Base-by-base conservation (phyloP, 2,888 invertebrate genomes). In the Thera obeliscata region DNA sequence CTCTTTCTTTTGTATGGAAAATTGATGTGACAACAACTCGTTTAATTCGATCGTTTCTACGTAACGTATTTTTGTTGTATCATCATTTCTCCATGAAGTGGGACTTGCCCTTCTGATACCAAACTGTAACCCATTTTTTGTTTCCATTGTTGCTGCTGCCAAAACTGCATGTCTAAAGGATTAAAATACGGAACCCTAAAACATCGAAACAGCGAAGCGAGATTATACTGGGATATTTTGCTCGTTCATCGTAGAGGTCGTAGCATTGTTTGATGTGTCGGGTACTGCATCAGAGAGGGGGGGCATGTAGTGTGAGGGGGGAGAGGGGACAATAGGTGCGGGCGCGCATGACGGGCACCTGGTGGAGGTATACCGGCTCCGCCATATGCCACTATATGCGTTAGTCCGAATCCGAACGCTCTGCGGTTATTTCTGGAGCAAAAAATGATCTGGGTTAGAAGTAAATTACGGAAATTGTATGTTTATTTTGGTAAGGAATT, bases 341-440 rank as follows among this genome's bases (percentile, higher is more conserved):
- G 81, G 90, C 87, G 91, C 90, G 91, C 93, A 91, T 93, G 91
- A 93, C 93, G 93, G 81, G 82, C 93, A 93, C 91, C 93, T 93
- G 93, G 93, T 83, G 81, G 87, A 82, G 86, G 83, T 82, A 81
- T 91, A 92, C 92, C 87, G 92, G 90, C 88, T 86, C 80, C 80
- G 86, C 91, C 93, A 92, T 93, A 93, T 93, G 93, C 89, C 87
- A 81, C 87, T 64, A 78, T 58, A 56, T 48, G 56, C 48, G 38
- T 64, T 50, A 61, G 41, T 54, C 57, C 35, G 48, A 65, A 50
- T 62, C 56, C 55, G 9, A 61, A 50, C 55, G 61, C 50, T 52
- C 56, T 65, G 59, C 66, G 8, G 54, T 57, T 68, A 3, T 63
- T 64, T 61, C 43, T 57, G 8, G 22, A 35, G 22, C 61, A 63